A percentile compares a stretch with the other conserved stretches of the same genome.
phyloP scores from a whole-genome alignment of 2,113 vertebrate species.

The Hemiprocne comata region DNA sequence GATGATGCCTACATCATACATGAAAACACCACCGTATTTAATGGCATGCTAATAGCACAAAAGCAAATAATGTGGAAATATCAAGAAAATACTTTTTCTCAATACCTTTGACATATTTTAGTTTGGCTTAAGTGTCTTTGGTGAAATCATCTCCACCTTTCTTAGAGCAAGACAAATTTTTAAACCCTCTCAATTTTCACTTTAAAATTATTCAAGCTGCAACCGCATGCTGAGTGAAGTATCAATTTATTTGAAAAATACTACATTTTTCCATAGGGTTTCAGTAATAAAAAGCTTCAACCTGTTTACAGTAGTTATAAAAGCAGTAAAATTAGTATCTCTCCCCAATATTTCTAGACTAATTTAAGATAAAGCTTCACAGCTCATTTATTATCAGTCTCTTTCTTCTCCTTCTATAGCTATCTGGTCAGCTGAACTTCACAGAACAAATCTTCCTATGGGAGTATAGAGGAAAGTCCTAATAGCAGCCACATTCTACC shows the following conservation, averaged over 20 bases:
- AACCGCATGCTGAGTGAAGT: neutral
- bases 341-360: neutral
- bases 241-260: slow-evolving; percentile 20
- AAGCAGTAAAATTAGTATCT: slow-evolving; percentile 1
- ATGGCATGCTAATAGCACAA: neutral
- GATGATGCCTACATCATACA: neutral
- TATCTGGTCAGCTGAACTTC: slow-evolving; percentile 15
- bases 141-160: neutral
- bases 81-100: neutral
- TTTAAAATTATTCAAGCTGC: neutral
- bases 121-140: neutral
- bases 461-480: neutral
- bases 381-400: neutral
- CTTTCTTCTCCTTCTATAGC: neutral
- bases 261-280: slow-evolving; percentile 48
- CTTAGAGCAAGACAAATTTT: neutral
- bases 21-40: neutral
- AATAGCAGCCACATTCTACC: neutral
- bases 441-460: neutral
- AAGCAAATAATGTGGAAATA: neutral
- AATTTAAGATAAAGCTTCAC: slow-evolving; percentile 25
- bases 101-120: neutral
- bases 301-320: neutral
- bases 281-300: slow-evolving; percentile 28
- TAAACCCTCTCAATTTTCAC: neutral